Evolutionary conservation across 2,113 vertebrate genomes (phyloP).

Genomic region (Oenanthe melanoleuca): DNA sequence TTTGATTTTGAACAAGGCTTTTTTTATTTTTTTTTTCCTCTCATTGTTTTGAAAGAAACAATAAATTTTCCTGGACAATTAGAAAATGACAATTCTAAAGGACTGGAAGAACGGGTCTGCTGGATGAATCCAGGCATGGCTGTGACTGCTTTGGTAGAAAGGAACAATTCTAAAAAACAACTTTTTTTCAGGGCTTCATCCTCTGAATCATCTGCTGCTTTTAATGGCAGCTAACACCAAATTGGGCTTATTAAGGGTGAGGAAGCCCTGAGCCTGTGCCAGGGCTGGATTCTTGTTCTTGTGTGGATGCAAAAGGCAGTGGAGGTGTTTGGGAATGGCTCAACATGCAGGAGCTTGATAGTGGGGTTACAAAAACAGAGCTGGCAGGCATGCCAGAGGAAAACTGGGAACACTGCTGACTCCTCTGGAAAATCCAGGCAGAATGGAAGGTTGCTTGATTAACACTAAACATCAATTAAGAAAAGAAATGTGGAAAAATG

Average conservation of each 20-base stretch:
- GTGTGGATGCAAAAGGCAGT: background rate
- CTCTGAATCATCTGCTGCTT: background rate
- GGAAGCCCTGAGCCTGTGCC: background rate
- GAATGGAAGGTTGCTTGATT: background rate
- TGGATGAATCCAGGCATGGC: background rate
- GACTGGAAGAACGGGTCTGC: constrained; percentile 11
- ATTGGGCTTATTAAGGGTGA: background rate
- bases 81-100: background rate
- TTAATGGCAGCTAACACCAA: background rate
- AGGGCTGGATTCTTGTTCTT: background rate
- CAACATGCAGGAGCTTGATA: background rate
- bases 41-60: constrained; percentile 38
- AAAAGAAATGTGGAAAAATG: background rate
- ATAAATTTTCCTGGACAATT: constrained; percentile 28
- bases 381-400: background rate
- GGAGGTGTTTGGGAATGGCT: background rate
- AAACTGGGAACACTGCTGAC: background rate
- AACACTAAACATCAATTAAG: background rate
- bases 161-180: background rate
- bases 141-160: background rate
- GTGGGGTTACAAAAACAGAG: constrained; percentile 36
- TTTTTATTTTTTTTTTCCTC: background rate
- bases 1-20: background rate
- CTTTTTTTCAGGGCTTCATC: background rate
- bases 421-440: background rate